phyloP scores from a whole-genome alignment of 2,113 vertebrate genomes.

The Colistium nudipinnis region DNA sequence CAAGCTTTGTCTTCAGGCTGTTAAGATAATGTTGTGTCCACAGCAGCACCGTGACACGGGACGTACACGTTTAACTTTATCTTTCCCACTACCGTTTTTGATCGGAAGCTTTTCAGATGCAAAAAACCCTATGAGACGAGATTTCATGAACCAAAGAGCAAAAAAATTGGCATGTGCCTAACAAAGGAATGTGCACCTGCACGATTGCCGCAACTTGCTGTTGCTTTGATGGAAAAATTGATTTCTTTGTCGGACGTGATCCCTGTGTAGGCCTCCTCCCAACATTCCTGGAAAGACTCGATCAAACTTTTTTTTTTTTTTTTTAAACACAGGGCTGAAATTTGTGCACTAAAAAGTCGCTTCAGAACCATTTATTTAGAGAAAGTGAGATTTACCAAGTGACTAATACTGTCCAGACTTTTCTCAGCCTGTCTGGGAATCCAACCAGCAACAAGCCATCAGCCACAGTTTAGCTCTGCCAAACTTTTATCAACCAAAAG shows the following conservation, averaged over 20 bases:
- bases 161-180: too few species aligned
- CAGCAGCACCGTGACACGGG: neutral
- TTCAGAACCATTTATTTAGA: too few species aligned
- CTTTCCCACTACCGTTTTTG: too few species aligned
- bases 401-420: neutral
- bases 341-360: too few species aligned
- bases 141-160: neutral
- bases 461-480: neutral
- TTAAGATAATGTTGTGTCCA: neutral
- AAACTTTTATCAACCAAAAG: neutral
- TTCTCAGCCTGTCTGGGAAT: neutral
- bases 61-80: neutral
- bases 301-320: too few species aligned
- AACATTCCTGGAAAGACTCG: neutral
- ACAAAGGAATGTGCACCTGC: neutral
- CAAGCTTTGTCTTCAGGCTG: neutral
- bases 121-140: neutral
- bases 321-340: too few species aligned
- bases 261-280: neutral
- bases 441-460: neutral
- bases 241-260: neutral
- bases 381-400: neutral
- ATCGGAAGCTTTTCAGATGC: neutral
- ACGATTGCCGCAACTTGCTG: neutral
- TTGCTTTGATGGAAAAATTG: neutral